Base-by-base conservation (phyloP, 1,140 invertebrate species). In the Hestina assimilis region DNA sequence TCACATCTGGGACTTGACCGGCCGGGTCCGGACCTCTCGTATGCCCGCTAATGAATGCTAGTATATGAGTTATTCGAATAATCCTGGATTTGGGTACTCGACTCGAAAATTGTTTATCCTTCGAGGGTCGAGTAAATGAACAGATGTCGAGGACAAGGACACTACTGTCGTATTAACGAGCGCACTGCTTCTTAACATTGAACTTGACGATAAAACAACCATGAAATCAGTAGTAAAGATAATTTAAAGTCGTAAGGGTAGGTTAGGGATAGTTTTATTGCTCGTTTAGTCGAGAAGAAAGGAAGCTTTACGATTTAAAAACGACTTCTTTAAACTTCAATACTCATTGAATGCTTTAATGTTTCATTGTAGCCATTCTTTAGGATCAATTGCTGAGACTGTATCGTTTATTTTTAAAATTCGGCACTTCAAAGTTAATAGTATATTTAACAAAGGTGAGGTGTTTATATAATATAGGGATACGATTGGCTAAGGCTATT, bases 221-320 rank as follows among this genome's bases (percentile, higher is more conserved):
- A 74, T 85, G 73, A 85, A 87, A 84, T 80, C 75, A 74, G 75
- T 66, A 69, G 71, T 84, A 79, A 84, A 87, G 84, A 84, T 84
- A 83, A 80, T 65, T 69, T 42, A 14, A 20, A 54, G 50, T 67
- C 33, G 55, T 63, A 69, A 59, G 75, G 75, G 66, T 79, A 82
- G 80, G 76, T 81, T 78, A 77, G 66, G 72, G 63, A 40, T 63
- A 20, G 23, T 59, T 52, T 59, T 52, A 47, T 42, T 51, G 51
- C 45, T 54, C 24, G 48, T 42, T 50, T 33, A 55, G 35, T 12
- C 33, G 47, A 40, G 12, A 23, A 38, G 33, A 26, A 40, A 50
- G 17, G 29, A 24, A 21, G 12, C 19, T 38, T 48, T 50, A 50
- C 31, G 20, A 50, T 50, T 9, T 0, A 12, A 11, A 50, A 7